Base-by-base conservation (phyloP, 2,888 invertebrate species). In the Perizoma affinitatum region DNA sequence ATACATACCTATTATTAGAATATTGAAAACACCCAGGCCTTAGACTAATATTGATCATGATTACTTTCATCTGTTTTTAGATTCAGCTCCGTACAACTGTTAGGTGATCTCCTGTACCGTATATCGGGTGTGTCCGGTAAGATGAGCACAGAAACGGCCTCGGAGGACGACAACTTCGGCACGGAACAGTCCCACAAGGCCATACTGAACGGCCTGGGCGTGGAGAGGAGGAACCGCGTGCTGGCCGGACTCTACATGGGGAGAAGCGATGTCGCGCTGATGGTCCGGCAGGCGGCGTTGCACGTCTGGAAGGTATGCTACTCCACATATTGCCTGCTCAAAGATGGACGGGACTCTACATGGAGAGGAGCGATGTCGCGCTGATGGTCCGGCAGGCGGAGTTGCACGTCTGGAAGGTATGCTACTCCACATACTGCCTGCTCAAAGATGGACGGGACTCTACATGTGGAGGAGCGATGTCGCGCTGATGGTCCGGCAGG, bases 161-260 rank as follows among this genome's bases (percentile, higher is more conserved):
- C 97, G 69, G 99, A 99, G 84, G 99, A 99, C 83, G 99, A 99
- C 82, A 99, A 99, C 87, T 99, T 99, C 86, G 99, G 99, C 63
- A 99, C 99, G 0, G 98, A 98, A 82, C 97, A 97, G 81, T 98
- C 98, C 0, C 98, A 98, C 79, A 94, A 95, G 82, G 97, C 98
- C 0, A 99, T 99, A 67, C 96, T 98, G 72, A 94, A 94, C 53
- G 96, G 97, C 7, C 93, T 99, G 52, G 99, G 99, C 0, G 95
- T 94, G 1, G 98, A 98, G 78, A 92, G 98, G 47, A 93, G 99
- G 55, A 98, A 99, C 87, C 93, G 98, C 35, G 99, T 99, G 43
- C 87, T 98, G 54, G 97, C 98, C 34, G 98, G 98, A 0, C 90
- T 99, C 45, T 99, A 99, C 83, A 98, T 99, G 97, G 98, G 98